A percentile compares a stretch with the other conserved stretches of the same genome.
phyloP scores from a whole-genome alignment of 2,888 invertebrate species.

The Mythimna pallens region DNA sequence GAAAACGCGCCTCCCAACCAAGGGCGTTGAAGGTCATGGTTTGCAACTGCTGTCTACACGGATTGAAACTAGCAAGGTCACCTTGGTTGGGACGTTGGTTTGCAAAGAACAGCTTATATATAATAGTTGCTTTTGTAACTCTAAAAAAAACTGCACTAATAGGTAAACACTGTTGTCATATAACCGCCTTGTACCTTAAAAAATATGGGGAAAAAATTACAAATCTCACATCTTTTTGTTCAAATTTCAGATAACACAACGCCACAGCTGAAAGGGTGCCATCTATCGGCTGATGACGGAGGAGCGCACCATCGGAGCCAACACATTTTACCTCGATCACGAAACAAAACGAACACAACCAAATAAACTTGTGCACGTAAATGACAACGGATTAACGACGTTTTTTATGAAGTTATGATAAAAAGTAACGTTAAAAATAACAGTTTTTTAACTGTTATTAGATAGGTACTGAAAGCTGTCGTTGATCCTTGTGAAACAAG shows the following conservation, averaged over 20 bases:
- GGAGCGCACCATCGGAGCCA: constrained; percentile 75
- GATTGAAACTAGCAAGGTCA: too few relatives aligned
- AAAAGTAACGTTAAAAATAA: not conserved
- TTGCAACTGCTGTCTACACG: too few relatives aligned
- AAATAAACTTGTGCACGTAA: constrained; percentile 65
- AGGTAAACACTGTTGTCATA: too few relatives aligned
- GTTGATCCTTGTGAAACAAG: not conserved
- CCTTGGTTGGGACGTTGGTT: too few relatives aligned
- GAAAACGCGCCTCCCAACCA: too few relatives aligned
- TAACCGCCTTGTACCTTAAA: too few relatives aligned
- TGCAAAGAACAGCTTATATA: too few relatives aligned
- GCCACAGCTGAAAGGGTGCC: constrained; percentile 75
- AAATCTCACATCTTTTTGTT: constrained; percentile 6
- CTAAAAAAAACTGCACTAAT: not conserved
- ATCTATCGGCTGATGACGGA: constrained; percentile 73
- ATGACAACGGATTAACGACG: constrained; percentile 29
- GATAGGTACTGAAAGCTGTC: not conserved
- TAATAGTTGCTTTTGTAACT: too few relatives aligned
- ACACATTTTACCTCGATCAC: constrained; percentile 79
- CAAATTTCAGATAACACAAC: constrained; percentile 86
- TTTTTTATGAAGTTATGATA: constrained; percentile 14
- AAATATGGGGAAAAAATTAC: too few relatives aligned
- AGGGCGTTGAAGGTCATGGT: too few relatives aligned
- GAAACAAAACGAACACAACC: constrained; percentile 74
- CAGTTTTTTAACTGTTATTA: not conserved